Evolutionary conservation across 2,888 invertebrate species (phyloP), one percentile per base, ranked within the genome.

Genomic region (Orthosia gracilis): DNA sequence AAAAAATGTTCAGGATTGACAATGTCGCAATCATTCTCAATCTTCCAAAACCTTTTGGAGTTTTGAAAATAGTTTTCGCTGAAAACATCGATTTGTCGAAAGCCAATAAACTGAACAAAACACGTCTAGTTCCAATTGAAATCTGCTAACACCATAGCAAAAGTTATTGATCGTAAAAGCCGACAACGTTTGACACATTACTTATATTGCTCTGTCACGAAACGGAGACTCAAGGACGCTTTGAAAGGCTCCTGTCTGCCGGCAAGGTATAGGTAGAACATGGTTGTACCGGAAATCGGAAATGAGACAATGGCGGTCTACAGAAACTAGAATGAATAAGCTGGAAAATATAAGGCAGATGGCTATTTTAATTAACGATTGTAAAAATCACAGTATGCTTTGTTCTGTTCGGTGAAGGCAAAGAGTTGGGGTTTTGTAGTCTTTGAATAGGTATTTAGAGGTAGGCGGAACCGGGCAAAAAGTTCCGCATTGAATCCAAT

Each of bases 171-270:
- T 82, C 81, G 83, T 82, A 82, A 82, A 79, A 75, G 64, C 68
- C 40, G 57, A 62, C 54, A 62, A 55, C 55, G 68, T 75, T 70
- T 79, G 70, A 75, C 83, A 82, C 64, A 75, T 81, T 67, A 78
- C 78, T 81, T 73, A 69, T 73, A 80, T 78, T 82, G 82, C 65
- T 75, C 63, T 73, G 75, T 75, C 83, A 85, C 85, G 85, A 85
- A 85, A 73, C 70, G 64, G 62, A 61, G 59, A 61, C 67, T 80
- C 75, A 75, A 78, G 75, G 74, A 61, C 66, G 55, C 21, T 82
- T 21, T 54, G 55, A 55, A 69, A 71, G 73, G 70, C 67, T 62
- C 73, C 75, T 55, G 79, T 77, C 64, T 74, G 65, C 54, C 71
- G 73, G 55, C 52, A 62, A 72, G 61, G 59, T 74, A 72, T 63